A percentile compares a stretch with the other conserved stretches of the same genome.
phyloP scores from a whole-genome alignment of 2,888 invertebrate genomes.

The Amphipoea oculea region DNA sequence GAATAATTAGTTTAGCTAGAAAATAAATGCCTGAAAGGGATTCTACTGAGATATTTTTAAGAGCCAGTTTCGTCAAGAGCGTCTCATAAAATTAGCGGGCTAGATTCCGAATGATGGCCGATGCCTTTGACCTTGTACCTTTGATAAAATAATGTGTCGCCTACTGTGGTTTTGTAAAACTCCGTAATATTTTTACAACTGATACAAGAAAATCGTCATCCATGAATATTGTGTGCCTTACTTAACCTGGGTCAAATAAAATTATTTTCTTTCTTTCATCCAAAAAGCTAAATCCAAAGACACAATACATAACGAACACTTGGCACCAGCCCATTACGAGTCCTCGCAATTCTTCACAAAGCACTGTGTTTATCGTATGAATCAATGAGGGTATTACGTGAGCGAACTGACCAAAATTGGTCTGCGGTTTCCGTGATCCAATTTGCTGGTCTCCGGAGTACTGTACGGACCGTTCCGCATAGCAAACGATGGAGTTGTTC shows the following conservation, averaged over 20 bases:
- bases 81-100: too few species aligned
- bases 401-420: conserved; percentile 77
- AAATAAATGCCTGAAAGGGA: neutral
- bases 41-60: neutral
- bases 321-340: conserved; percentile 36
- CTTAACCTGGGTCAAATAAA: too few species aligned
- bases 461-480: conserved; percentile 62
- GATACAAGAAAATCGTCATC: neutral
- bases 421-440: conserved; percentile 79
- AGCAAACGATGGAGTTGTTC: conserved; percentile 44
- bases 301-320: conserved; percentile 41
- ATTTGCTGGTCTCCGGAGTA: conserved; percentile 72
- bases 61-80: neutral
- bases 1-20: conserved; percentile 13
- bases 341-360: conserved; percentile 59
- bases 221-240: too few species aligned
- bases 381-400: conserved; percentile 80
- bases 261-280: too few species aligned
- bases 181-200: too few species aligned
- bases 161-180: neutral
- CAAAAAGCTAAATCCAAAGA: neutral
- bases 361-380: conserved; percentile 72
- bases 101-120: too few species aligned
- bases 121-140: neutral
- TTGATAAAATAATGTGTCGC: neutral